phyloP scores from a whole-genome alignment of 2,113 vertebrate species.

The Pachypanchax playfairii region DNA sequence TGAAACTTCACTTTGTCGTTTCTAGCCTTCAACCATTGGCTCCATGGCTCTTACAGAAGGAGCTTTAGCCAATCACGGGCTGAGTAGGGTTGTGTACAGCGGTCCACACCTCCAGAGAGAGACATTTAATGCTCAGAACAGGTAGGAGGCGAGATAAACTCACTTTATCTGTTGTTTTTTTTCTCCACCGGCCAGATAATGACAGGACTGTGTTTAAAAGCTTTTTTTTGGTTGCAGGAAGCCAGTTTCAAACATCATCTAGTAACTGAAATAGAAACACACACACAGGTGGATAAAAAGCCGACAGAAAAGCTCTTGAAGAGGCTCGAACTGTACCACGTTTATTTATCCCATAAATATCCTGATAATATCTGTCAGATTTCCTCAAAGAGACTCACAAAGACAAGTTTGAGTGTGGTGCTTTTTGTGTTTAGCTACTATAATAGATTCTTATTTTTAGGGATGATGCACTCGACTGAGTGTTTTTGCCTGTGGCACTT shows the following conservation, averaged over 20 bases:
- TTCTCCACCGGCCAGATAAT: not conserved
- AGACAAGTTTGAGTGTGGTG: not conserved
- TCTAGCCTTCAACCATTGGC: conserved; percentile 92
- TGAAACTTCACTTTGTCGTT: not conserved
- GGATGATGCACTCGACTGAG: not conserved
- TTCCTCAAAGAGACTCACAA: not conserved
- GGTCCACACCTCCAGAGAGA: conserved; percentile 97
- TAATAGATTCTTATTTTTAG: conserved; percentile 10
- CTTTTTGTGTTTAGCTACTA: conserved; percentile 18
- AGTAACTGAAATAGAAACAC: conserved; percentile 8
- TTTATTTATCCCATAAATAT: conserved; percentile 2
- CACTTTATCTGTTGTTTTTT: not conserved
- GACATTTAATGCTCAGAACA: conserved; percentile 96
- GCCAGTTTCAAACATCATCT: not conserved
- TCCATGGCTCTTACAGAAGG: conserved; percentile 96
- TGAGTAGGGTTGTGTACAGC: conserved; percentile 93
- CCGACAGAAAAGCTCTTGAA: conserved; percentile 1
- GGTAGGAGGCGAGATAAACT: conserved; percentile 69
- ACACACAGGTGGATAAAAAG: conserved; percentile 1
- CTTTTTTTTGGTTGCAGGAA: conserved; percentile 10
- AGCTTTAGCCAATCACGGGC: conserved; percentile 92
- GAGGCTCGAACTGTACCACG: not conserved
- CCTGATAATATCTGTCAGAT: not conserved
- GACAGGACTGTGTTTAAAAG: conserved; percentile 1
- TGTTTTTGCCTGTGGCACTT: conserved; percentile 19